Evolutionary conservation across 2,113 vertebrate species (phyloP).

Genomic region (Hystrix cristata): DNA sequence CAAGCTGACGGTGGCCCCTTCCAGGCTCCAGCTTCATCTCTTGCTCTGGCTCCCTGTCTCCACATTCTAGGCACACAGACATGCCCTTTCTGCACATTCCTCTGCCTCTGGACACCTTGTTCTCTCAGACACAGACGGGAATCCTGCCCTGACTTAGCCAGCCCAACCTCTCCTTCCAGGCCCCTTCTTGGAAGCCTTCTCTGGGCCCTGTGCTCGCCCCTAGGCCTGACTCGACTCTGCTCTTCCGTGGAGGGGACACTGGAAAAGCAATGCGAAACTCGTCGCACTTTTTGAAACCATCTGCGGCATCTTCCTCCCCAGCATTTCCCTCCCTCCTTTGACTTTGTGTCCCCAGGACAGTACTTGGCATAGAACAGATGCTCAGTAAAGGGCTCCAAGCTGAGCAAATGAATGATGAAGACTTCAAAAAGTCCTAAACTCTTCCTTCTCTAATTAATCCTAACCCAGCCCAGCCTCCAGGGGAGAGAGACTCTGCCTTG

Average conservation of each 20-base stretch:
- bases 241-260: fast-evolving
- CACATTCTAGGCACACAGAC: not conserved
- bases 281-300: not conserved
- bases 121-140: not conserved
- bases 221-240: not conserved
- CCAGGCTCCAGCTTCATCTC: not conserved
- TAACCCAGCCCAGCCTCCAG: not conserved
- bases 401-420: not conserved
- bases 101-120: not conserved
- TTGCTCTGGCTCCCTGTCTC: fast-evolving
- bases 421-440: not conserved
- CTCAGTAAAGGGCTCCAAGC: not conserved
- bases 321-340: not conserved
- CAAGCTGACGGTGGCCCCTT: no score
- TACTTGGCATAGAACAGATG: not conserved
- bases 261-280: no score
- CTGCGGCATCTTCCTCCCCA: not conserved
- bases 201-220: not conserved
- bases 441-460: not conserved
- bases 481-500: not conserved
- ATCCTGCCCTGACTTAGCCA: not conserved
- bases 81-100: no score
- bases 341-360: not conserved
- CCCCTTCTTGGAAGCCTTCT: not conserved
- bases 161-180: not conserved